phyloP scores from a whole-genome alignment of 2,888 invertebrate species.

The Eledone cirrhosa region DNA sequence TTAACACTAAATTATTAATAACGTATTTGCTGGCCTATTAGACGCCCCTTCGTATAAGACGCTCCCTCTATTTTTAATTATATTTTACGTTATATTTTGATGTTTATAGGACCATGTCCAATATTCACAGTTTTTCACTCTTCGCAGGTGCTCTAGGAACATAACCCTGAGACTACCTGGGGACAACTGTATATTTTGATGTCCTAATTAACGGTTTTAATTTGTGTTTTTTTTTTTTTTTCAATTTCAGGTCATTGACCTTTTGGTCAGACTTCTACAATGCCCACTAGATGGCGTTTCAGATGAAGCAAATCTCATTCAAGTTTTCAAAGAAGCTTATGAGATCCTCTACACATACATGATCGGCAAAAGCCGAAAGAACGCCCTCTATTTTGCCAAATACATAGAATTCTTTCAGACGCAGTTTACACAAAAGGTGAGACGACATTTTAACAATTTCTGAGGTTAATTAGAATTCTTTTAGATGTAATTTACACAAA shows the following conservation, averaged over 20 bases:
- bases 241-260: constrained; percentile 62
- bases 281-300: constrained; percentile 59
- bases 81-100: too few species aligned
- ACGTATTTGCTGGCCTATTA: too few species aligned
- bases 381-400: constrained; percentile 67
- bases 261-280: constrained; percentile 64
- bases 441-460: too few species aligned
- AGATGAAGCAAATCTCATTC: constrained; percentile 63
- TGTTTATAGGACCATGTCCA: too few species aligned
- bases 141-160: too few species aligned
- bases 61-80: too few species aligned
- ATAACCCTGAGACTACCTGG: too few species aligned
- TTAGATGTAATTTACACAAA: constrained; percentile 65
- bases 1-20: too few species aligned
- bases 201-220: too few species aligned
- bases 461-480: constrained; percentile 68
- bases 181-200: too few species aligned
- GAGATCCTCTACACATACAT: constrained; percentile 66
- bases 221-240: neutral
- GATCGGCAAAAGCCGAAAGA: constrained; percentile 66
- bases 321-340: constrained; percentile 65
- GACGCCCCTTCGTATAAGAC: too few species aligned
- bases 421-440: constrained; percentile 66
- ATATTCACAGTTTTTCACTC: too few species aligned
- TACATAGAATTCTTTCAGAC: constrained; percentile 68